Evolutionary conservation across 1,140 invertebrate genomes (phyloP).

Genomic region (Xylocopa sonorina): DNA sequence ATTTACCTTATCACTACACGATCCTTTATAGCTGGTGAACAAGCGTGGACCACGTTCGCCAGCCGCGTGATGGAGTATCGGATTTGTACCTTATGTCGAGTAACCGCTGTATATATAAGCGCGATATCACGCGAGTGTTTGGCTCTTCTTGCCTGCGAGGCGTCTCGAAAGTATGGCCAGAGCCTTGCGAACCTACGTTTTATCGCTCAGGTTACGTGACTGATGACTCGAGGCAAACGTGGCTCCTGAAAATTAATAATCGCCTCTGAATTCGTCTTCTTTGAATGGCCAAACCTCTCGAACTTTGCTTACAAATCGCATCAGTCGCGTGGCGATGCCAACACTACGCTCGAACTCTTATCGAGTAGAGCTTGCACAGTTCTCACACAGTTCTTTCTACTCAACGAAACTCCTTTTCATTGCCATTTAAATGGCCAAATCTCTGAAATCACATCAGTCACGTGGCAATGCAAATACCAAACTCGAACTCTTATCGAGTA

Average conservation of each 20-base stretch:
- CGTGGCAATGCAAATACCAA: too few species aligned
- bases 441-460: too few species aligned
- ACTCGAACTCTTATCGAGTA: too few species aligned
- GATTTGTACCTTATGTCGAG: constrained; percentile 65
- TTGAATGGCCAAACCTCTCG: too few species aligned
- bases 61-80: constrained; percentile 59
- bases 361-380: too few species aligned
- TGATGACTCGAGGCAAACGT: neutral
- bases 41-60: constrained; percentile 48
- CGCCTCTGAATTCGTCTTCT: too few species aligned
- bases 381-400: too few species aligned
- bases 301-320: too few species aligned
- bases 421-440: too few species aligned
- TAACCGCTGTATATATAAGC: constrained; percentile 59
- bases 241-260: neutral
- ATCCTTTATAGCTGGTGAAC: constrained; percentile 65
- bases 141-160: constrained; percentile 18
- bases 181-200: neutral
- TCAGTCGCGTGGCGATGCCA: too few species aligned
- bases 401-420: too few species aligned
- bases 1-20: constrained; percentile 67
- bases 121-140: constrained; percentile 40
- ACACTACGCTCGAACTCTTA: too few species aligned
- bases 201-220: neutral
- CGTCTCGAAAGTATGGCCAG: constrained; percentile 12